Base-by-base conservation (phyloP, 2,797 vertebrate species). In the Anisognathus igniventris region DNA sequence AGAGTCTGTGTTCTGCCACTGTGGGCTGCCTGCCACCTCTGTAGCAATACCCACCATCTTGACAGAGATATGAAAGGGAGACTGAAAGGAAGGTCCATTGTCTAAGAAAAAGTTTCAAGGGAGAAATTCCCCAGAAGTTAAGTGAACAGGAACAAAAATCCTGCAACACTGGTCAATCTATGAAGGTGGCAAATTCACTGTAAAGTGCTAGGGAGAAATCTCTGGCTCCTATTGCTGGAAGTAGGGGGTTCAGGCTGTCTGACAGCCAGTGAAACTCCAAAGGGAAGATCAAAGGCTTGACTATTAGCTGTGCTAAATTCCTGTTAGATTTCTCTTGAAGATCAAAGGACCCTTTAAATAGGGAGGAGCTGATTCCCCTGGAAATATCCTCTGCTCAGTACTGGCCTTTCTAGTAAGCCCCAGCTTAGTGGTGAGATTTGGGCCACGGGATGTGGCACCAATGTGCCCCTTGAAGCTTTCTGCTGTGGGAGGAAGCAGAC, bases 261-360 rank as follows among this genome's bases (percentile, higher is more conserved):
- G 67, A 61, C 28, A 93, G 83, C 27, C 24, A 37, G 71, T 71
- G 77, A 22, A 90, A 82, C 77, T 87, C 71, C 47, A 33, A 88
- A 86, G 18, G 35, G 48, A 82, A 92, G 45, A 95, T 84, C 77
- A 94, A 93, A 95, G 88, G 6, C 67, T 71, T 73, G 45, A 30
- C 53, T 92, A 84, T 76, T 92, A 94, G 57, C 84, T 76, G 31
- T 50, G 77, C 48, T 94, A 94, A 95, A 94, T 88, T 92, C 86
- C 80, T 73, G 51, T 85, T 94, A 88, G 74, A 87, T 92, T 92
- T 88, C 74, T 76, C 67, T 40, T 33, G 60, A 42, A 94, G 86
- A 86, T 95, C 90, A 95, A 95, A 96, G 74, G n/a, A 53, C n/a
- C 14, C 53, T 85, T 94, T 94, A 95, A 95, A 87, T 12, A 82